Conservation (phyloP, 2,888 invertebrate genomes). For the Lithophane leautieri region DNA sequence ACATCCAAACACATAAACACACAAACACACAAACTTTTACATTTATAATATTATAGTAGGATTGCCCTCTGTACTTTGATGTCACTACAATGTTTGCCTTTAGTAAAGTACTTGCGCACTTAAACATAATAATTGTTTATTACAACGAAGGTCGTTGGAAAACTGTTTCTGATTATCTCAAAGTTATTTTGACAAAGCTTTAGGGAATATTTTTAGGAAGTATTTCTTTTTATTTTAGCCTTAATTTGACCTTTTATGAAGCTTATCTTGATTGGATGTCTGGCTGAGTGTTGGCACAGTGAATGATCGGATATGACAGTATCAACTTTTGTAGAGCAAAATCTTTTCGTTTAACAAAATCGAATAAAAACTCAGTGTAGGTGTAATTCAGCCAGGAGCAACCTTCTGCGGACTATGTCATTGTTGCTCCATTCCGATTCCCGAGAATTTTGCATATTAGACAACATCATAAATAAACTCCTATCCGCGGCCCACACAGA, state of each 20-base stretch:
- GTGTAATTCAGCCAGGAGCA: too few relatives aligned
- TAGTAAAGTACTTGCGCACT: not conserved
- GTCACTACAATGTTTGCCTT: not conserved
- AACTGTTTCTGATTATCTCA: constrained; percentile 39
- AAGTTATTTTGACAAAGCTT: constrained; percentile 40
- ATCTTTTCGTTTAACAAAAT: not conserved
- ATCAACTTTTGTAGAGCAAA: not conserved
- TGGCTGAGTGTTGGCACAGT: not conserved
- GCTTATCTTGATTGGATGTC: constrained; percentile 7
- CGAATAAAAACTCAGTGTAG: too few relatives aligned
- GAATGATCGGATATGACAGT: constrained; percentile 1
- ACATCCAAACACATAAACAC: too few relatives aligned
- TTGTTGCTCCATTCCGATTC: not conserved
- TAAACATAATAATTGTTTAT: constrained; percentile 29
- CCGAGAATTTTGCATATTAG: constrained; percentile 6
- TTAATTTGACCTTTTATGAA: constrained; percentile 9
- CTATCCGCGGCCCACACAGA: not conserved
- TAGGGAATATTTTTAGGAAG: constrained; percentile 6
- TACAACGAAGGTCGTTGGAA: constrained; percentile 3
- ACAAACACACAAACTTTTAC: too few relatives aligned
- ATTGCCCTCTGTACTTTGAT: not conserved
- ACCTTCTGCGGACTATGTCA: not conserved
- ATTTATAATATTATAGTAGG: too few relatives aligned
- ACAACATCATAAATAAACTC: constrained; percentile 19
- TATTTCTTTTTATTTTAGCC: not conserved